Conservation (phyloP, 2,797 vertebrate species). For the Thalassophryne amazonica region DNA sequence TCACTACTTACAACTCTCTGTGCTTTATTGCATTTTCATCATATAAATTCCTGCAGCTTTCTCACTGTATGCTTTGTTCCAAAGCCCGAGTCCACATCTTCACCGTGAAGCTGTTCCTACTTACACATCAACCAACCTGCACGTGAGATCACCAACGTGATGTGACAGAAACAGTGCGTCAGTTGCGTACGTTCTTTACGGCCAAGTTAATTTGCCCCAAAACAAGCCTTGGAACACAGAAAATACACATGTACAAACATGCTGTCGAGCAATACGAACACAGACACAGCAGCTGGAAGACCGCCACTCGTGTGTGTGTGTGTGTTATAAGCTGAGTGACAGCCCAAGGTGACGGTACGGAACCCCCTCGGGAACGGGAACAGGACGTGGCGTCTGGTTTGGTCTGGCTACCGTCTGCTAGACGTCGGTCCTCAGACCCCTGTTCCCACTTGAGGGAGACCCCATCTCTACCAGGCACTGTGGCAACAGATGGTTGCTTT, state of each 20-base stretch:
- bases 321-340: slow-evolving; percentile 56
- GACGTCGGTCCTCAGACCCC: slow-evolving; percentile 51
- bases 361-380: slow-evolving; percentile 51
- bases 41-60: slow-evolving; percentile 13
- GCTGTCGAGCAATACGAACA: slow-evolving; percentile 17
- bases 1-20: no score
- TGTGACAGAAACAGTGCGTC: not conserved
- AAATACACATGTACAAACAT: slow-evolving; percentile 32
- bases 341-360: slow-evolving; percentile 43
- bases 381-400: slow-evolving; percentile 62
- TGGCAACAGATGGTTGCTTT: slow-evolving; percentile 69
- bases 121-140: slow-evolving; percentile 25
- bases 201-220: not conserved
- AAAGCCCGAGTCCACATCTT: slow-evolving; percentile 1
- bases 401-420: slow-evolving; percentile 65
- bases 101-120: slow-evolving; percentile 26
- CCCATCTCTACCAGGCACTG: slow-evolving; percentile 35
- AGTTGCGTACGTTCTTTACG: no score
- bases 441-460: slow-evolving; percentile 53
- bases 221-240: slow-evolving; percentile 6
- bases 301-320: slow-evolving; percentile 10
- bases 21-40: slow-evolving; percentile 7
- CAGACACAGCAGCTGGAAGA: slow-evolving; percentile 49
- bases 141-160: slow-evolving; percentile 15
- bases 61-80: slow-evolving; percentile 6